Base-by-base conservation (phyloP, 2,113 vertebrate species). In the Triplophysa tibetana region DNA sequence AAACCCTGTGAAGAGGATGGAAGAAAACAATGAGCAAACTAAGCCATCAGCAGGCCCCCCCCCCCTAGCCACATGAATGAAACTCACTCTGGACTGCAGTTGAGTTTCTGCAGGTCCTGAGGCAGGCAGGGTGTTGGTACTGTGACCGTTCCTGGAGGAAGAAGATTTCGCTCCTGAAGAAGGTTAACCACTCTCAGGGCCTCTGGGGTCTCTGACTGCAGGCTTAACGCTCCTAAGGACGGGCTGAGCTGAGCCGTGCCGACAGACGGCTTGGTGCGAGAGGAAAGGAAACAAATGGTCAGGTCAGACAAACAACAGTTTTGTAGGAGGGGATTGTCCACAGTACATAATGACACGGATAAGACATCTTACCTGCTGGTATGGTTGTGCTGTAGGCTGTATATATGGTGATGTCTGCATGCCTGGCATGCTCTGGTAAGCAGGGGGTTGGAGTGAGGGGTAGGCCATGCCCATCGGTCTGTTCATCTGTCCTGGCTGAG, bases 121-220 rank as follows among this genome's bases (percentile, higher is more conserved):
- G 96, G 95, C 84, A 99, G 91, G 85, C 95, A 96, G 82, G 97
- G 97, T 23, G 93, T 90, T 0, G 96, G 97, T 78, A 96, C 89
- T 8, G 93, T 84, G 70, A 98, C 70, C 12, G 94, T 85, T 21
- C 77, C 88, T 0, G 90, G 70, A 24, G 97, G 96, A 81, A 99
- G 94, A 82, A 98, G 91, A 88, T 95, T 99, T 85, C 97, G 94
- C 81, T 99, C 97, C 92, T 99, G 97, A 86, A 99, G 93, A 83
- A 99, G 95, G 90, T 99, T 98, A 78, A 97, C 89, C 79, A 95
- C 91, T 88, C 94, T 92, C 82, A 97, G 91, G 14, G 94, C 92
- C 86, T 99, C 97, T 1, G 96, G 95, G 79, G 95, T 95, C 52
- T 87, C 87, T 4, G 90, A 86, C 86, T 93, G 92, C 66, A 99